Conservation (phyloP, 2,888 invertebrate species). For the Xestia xanthographa region DNA sequence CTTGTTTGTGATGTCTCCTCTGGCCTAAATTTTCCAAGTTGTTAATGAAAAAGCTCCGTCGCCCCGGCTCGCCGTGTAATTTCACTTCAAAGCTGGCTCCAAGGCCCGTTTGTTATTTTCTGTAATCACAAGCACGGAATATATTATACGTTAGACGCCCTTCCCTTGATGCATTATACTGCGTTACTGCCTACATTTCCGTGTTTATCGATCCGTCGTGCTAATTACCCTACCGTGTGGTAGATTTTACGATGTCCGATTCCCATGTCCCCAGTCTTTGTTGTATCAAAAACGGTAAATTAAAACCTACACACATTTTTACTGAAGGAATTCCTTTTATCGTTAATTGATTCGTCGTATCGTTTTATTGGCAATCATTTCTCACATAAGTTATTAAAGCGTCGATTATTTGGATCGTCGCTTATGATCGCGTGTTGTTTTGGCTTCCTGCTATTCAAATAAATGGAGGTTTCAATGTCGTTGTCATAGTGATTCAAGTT, state of each 20-base stretch:
- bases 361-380: conserved; percentile 23
- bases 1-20: conserved; percentile 74
- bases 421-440: conserved; percentile 46
- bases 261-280: conserved; percentile 31
- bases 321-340: conserved; percentile 16
- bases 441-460: conserved; percentile 47
- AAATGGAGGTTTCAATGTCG: conserved; percentile 26
- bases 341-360: conserved; percentile 28
- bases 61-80: conserved; percentile 80
- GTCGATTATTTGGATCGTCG: conserved; percentile 41
- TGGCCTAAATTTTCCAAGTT: conserved; percentile 86
- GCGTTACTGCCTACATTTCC: conserved; percentile 44
- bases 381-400: conserved; percentile 34
- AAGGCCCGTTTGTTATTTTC: conserved; percentile 82
- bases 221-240: conserved; percentile 45
- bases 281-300: conserved; percentile 22
- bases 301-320: conserved; percentile 19
- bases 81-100: conserved; percentile 82
- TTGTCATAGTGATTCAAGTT: conserved; percentile 28
- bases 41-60: conserved; percentile 87
- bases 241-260: conserved; percentile 35
- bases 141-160: conserved; percentile 71
- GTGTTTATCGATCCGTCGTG: conserved; percentile 39
- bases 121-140: conserved; percentile 82
- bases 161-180: conserved; percentile 64